phyloP scores from a whole-genome alignment of 2,113 vertebrate species.

The Urocolius indicus region DNA sequence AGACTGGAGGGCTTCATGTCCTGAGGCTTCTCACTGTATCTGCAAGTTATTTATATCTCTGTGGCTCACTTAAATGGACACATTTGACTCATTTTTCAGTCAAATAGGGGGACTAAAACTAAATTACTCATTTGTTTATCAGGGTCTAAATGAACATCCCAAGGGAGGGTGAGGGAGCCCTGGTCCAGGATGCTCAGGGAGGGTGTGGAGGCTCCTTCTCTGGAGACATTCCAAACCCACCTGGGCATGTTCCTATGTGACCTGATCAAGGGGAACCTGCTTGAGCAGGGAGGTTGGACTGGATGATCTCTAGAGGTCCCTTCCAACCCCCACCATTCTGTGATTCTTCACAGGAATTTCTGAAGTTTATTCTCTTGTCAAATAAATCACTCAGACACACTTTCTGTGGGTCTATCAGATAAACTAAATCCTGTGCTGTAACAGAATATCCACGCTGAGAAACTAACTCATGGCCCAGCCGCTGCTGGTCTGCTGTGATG shows the following conservation, averaged over 20 bases:
- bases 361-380: not conserved
- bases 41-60: not conserved
- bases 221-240: too few relatives aligned
- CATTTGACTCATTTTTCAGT: not conserved
- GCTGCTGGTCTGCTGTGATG: not conserved
- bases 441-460: not conserved
- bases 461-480: not conserved
- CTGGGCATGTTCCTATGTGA: too few relatives aligned
- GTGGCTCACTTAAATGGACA: not conserved
- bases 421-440: not conserved
- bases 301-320: too few relatives aligned
- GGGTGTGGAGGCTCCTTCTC: too few relatives aligned
- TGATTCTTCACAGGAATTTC: not conserved
- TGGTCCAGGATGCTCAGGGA: too few relatives aligned
- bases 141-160: constrained; percentile 8
- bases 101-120: not conserved
- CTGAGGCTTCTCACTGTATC: not conserved
- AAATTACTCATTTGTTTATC: not conserved
- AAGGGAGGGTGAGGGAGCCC: not conserved
- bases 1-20: not conserved
- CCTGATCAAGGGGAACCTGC: too few relatives aligned
- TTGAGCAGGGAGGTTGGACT: too few relatives aligned
- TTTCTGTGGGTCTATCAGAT: not conserved
- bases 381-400: not conserved
- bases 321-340: too few relatives aligned